Evolutionary conservation across 1,140 invertebrate species (phyloP).

Genomic region (Galleria mellonella): DNA sequence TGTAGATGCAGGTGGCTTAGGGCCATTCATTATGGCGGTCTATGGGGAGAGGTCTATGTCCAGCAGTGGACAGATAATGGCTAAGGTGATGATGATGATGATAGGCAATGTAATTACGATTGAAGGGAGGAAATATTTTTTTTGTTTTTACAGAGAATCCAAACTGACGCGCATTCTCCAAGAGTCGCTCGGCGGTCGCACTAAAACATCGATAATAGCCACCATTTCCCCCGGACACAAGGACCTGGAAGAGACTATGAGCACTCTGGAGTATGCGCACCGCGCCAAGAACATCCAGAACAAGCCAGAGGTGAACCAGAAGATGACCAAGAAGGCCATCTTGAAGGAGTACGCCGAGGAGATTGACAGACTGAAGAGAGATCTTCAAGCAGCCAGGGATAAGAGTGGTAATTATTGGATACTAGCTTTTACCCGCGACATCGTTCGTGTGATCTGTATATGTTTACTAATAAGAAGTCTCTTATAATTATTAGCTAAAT

Average conservation of each 20-base stretch:
- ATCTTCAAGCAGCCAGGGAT: slow-evolving; percentile 88
- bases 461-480: too few relatives aligned
- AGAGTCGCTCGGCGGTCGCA: slow-evolving; percentile 95
- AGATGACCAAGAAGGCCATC: slow-evolving; percentile 90
- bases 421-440: too few relatives aligned
- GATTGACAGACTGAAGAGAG: slow-evolving; percentile 89
- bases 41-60: too few relatives aligned
- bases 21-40: too few relatives aligned
- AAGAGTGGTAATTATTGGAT: slow-evolving; percentile 81
- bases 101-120: too few relatives aligned
- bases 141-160: slow-evolving; percentile 81
- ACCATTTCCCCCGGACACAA: slow-evolving; percentile 92
- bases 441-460: too few relatives aligned
- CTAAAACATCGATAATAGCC: slow-evolving; percentile 97
- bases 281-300: slow-evolving; percentile 97
- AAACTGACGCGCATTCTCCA: slow-evolving; percentile 95
- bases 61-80: too few relatives aligned
- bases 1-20: too few relatives aligned
- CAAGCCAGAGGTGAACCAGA: slow-evolving; percentile 95
- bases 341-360: slow-evolving; percentile 93
- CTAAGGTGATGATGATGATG: too few relatives aligned
- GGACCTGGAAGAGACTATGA: slow-evolving; percentile 95
- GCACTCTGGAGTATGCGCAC: slow-evolving; percentile 96
- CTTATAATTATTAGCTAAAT: too few relatives aligned
- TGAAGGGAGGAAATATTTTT: too few relatives aligned